These are phyloP conservation scores for Nesospiza acunhae DNA, from an alignment of 2,113 vertebrate species.

Conservation along the genomic window DNA sequence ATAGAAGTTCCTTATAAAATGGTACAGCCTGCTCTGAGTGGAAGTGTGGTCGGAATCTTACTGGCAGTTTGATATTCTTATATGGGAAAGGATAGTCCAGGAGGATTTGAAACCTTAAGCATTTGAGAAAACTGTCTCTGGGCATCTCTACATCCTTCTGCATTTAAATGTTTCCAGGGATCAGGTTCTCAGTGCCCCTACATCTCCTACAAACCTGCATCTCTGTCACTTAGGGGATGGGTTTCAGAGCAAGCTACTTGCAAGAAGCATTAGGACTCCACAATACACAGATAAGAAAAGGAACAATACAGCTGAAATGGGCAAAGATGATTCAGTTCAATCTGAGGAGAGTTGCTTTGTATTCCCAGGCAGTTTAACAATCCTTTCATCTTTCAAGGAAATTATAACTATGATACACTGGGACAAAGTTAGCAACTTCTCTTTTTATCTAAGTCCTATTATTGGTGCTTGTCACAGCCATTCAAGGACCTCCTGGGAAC, in stretches of 20 bases:
- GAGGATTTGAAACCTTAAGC: background rate
- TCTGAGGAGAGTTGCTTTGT: constrained; percentile 46
- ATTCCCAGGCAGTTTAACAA: constrained; percentile 45
- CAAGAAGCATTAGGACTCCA: background rate
- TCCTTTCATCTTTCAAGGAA: constrained; percentile 60
- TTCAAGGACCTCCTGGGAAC: constrained; percentile 54
- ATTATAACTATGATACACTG: constrained; percentile 50
- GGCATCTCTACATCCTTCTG: background rate
- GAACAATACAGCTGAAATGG: constrained; percentile 26
- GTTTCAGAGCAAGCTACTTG: constrained; percentile 11
- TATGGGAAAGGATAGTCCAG: background rate
- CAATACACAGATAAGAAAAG: background rate
- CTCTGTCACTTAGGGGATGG: background rate
- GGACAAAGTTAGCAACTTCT: constrained; percentile 65
- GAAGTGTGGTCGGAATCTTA: background rate
- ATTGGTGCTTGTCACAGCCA: constrained; percentile 44
- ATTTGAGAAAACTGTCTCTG: background rate
- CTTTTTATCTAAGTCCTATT: constrained; percentile 57
- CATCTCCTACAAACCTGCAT: background rate
- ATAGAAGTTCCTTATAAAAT: background rate
- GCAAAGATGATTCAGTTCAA: constrained; percentile 40
- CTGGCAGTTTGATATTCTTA: background rate
- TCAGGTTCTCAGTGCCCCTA: background rate
- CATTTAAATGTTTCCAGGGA: background rate
- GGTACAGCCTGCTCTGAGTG: background rate